Base-by-base conservation (phyloP, 1,140 invertebrate genomes). In the Metaphire vulgaris region DNA sequence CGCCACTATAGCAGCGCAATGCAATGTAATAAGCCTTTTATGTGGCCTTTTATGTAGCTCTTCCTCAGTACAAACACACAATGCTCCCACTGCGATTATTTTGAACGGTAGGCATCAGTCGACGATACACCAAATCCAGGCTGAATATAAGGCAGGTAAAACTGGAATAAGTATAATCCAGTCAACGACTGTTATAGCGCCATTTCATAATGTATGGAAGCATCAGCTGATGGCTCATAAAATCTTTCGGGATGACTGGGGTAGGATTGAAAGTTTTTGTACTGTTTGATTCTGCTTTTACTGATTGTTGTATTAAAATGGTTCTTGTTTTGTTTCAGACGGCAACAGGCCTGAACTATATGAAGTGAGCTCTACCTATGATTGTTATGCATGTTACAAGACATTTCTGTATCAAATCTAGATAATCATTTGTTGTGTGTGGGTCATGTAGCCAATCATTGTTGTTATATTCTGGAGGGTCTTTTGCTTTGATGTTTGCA, bases 281-380 rank as follows among this genome's bases (percentile, higher is more conserved):
- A 21, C 21, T 56, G 41, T 21, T 21, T 56, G 6, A 56, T 21
- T 56, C 21, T 6, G 41, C 41, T 56, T 56, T 56, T 6, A 56
- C 21, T 6, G 6, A 56, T 12, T 56, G 21, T 56, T 6, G 6
- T 56, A 56, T 12, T 12, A 56, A 71, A 71, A 14, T 68, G 21
- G 1, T 68, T 68, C 14, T 65, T 68, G 28, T 74, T 1, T 34
- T 41, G 15, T 73, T 21, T 14, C 33, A 41, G 1, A 41, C 21
- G 72, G 21, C n/a, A 74, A 74, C 56, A 41, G 72, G 26, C 72
- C 72, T 21, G 72, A 74, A 21, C 30, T 74, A 26, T 74, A 74
- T 41, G 33, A 74, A 33, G 72, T 74, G 26, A 28, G 67, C 14
- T 14, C 2, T 69, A 26, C 2, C 26, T 2, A 28, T 26, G n/a